phyloP scores from a whole-genome alignment of 2,113 vertebrate species.

The Hippocampus abdominalis region DNA sequence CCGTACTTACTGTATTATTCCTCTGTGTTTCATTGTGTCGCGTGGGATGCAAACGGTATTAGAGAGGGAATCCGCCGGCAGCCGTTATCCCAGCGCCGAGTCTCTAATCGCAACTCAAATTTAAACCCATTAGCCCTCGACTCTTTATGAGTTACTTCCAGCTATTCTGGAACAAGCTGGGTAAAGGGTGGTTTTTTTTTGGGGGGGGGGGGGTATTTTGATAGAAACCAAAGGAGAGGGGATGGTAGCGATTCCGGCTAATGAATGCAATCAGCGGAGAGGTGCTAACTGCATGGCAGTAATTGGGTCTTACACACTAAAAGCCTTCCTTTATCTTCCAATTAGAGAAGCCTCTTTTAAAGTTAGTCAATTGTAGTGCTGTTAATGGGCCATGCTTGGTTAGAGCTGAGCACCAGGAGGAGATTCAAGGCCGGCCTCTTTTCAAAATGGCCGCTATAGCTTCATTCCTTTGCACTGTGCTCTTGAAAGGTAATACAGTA shows the following conservation, averaged over 20 bases:
- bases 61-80: constrained; percentile 11
- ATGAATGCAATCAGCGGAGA: constrained; percentile 73
- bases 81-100: constrained; percentile 42
- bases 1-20: neutral
- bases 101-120: constrained; percentile 65
- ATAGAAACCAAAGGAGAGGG: constrained; percentile 51
- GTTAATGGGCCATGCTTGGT: constrained; percentile 58
- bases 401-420: constrained; percentile 35
- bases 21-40: neutral
- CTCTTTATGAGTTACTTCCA: constrained; percentile 57
- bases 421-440: constrained; percentile 17
- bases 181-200: constrained; percentile 49
- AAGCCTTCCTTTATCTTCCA: constrained; percentile 59
- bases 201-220: constrained; percentile 31
- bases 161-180: constrained; percentile 54
- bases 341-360: constrained; percentile 66
- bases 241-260: constrained; percentile 66
- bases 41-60: neutral
- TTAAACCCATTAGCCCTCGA: constrained; percentile 64
- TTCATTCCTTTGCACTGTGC: neutral
- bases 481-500: neutral
- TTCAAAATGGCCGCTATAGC: constrained; percentile 30
- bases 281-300: constrained; percentile 66
- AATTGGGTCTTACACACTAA: constrained; percentile 65
- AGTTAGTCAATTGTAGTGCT: constrained; percentile 60